Conservation (phyloP, 2,888 invertebrate species). For the Andrena hattorfiana region DNA sequence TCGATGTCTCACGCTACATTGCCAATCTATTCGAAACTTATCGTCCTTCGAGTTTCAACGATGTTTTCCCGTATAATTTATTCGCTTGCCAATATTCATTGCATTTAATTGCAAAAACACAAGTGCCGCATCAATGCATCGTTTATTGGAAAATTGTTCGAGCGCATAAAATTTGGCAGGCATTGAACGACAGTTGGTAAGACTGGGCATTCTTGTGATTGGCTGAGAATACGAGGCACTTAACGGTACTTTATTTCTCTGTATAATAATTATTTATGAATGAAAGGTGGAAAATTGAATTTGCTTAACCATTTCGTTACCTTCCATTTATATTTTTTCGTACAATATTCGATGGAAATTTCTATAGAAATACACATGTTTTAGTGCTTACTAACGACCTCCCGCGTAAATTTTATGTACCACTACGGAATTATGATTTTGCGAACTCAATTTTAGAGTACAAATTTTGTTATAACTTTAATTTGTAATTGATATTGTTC, state of each 20-base stretch:
- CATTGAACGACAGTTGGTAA: constrained; percentile 20
- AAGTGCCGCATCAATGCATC: neutral
- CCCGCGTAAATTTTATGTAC: neutral
- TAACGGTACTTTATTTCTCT: neutral
- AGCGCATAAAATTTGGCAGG: neutral
- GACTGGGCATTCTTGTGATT: neutral
- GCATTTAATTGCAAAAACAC: neutral
- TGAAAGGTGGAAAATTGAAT: neutral
- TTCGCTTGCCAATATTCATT: neutral
- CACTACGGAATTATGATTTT: neutral
- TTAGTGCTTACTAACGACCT: neutral
- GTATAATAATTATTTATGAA: neutral
- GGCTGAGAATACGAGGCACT: neutral
- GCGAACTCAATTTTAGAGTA: neutral
- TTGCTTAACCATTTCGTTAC: neutral
- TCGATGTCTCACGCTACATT: neutral
- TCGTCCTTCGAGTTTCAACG: neutral
- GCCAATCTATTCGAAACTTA: constrained; percentile 9
- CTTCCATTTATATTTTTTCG: neutral
- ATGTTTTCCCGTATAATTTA: neutral
- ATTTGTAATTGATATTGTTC: constrained; percentile 4
- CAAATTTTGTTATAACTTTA: neutral
- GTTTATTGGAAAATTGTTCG: constrained; percentile 19
- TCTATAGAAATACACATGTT: neutral
- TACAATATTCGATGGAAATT: neutral